Percentiles rank a stretch among this genome's conserved stretches.
phyloP scores from a whole-genome alignment of 2,797 vertebrate genomes.

The Orientallactaga sibirica region DNA sequence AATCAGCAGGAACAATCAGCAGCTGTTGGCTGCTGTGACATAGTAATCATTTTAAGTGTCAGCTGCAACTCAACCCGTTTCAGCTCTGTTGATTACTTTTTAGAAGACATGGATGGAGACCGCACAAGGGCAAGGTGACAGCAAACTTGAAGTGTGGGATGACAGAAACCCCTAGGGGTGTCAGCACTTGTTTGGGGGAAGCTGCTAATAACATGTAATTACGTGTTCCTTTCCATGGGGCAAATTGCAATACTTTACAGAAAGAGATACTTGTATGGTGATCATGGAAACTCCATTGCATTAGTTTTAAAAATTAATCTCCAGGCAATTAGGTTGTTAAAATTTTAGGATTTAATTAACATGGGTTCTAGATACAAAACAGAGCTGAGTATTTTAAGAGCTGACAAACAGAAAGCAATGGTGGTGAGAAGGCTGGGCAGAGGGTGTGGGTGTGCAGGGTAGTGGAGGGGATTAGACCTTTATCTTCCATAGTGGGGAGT shows the following conservation, averaged over 20 bases:
- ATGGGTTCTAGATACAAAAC: neutral
- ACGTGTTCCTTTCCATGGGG: neutral
- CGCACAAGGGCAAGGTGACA: neutral
- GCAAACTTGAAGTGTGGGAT: neutral
- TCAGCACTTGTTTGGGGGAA: neutral
- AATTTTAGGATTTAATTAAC: neutral
- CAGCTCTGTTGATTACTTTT: neutral
- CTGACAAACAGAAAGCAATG: neutral
- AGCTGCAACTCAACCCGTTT: neutral
- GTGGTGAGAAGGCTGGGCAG: neutral
- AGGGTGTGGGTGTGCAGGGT: rapidly evolving
- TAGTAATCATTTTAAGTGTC: neutral
- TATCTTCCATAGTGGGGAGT: neutral
- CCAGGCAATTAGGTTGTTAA: neutral
- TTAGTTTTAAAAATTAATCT: slow-evolving; percentile 16
- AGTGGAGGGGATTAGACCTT: rapidly evolving
- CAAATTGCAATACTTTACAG: neutral
- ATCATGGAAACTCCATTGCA: neutral
- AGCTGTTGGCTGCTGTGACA: rapidly evolving
- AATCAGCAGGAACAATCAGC: rapidly evolving
- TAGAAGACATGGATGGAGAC: neutral
- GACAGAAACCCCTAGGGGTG: rapidly evolving
- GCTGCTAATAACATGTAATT: neutral
- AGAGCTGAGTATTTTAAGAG: neutral
- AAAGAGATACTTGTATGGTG: neutral